Evolutionary conservation across 2,797 vertebrate genomes (phyloP).

Genomic region (Neosalanx taihuensis): DNA sequence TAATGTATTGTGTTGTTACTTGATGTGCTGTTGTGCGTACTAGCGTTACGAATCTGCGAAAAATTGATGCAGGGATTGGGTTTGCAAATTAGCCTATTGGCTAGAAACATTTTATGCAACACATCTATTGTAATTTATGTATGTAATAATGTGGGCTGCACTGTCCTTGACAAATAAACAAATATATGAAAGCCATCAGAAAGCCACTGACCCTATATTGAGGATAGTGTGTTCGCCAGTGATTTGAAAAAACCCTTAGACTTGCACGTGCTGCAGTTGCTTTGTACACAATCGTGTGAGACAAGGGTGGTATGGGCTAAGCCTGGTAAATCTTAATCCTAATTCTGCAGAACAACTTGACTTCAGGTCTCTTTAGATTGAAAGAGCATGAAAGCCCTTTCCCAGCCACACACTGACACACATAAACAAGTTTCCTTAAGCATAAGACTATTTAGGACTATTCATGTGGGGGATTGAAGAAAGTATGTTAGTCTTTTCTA

Average conservation of each 20-base stretch:
- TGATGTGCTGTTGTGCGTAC: no score
- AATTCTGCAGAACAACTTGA: constrained; percentile 61
- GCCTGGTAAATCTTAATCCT: constrained; percentile 61
- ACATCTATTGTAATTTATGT: no score
- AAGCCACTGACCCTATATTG: no score
- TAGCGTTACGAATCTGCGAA: no score
- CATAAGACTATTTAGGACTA: neutral
- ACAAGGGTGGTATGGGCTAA: constrained; percentile 21
- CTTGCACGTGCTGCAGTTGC: constrained; percentile 24
- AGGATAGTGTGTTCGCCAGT: neutral
- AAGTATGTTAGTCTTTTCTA: constrained; percentile 18
- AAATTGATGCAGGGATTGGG: no score
- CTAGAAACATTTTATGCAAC: no score
- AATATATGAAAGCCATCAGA: no score
- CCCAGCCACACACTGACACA: constrained; percentile 59
- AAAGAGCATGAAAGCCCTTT: constrained; percentile 52
- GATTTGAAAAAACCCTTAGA: neutral
- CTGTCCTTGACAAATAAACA: no score
- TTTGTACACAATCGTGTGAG: neutral
- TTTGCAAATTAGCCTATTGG: no score
- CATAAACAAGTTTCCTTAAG: constrained; percentile 27
- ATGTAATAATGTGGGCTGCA: no score
- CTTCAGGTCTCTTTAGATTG: constrained; percentile 59
- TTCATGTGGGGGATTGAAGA: neutral
- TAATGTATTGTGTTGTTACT: no score